phyloP scores from a whole-genome alignment of 2,797 vertebrate species.

The Ambastaia sidthimunki region DNA sequence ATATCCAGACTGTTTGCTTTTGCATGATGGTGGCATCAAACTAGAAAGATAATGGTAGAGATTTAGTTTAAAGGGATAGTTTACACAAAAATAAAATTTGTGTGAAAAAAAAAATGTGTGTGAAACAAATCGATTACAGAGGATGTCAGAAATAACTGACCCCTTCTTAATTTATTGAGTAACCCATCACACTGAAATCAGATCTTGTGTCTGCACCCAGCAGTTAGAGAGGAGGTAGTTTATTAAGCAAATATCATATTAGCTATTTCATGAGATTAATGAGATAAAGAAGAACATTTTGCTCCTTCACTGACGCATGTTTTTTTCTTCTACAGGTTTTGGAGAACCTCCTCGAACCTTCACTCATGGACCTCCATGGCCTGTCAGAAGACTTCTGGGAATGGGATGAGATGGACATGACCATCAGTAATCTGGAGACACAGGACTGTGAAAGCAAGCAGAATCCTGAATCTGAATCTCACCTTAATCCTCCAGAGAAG shows the following conservation, averaged over 20 bases:
- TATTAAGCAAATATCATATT: constrained; percentile 71
- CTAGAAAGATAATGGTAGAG: neutral
- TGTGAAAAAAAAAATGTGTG: too few species aligned
- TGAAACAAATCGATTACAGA: constrained; percentile 51
- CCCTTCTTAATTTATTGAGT: constrained; percentile 53
- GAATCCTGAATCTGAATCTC: constrained; percentile 67
- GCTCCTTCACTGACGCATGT: neutral
- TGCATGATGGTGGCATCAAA: neutral
- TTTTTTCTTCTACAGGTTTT: constrained; percentile 75
- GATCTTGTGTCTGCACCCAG: constrained; percentile 78
- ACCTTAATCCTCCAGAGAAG: constrained; percentile 60
- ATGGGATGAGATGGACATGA: constrained; percentile 98
- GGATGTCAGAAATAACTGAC: constrained; percentile 47
- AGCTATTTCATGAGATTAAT: constrained; percentile 79
- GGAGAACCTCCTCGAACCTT: constrained; percentile 86
- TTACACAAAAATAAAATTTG: too few species aligned
- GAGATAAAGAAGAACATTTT: constrained; percentile 80
- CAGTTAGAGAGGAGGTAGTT: constrained; percentile 56
- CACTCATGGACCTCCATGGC: constrained; percentile 84
- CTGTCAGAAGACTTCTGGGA: constrained; percentile 89
- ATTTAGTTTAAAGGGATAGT: too few species aligned
- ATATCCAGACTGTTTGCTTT: neutral
- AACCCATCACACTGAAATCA: constrained; percentile 38
- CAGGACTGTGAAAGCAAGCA: constrained; percentile 71
- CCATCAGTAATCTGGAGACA: constrained; percentile 81